A percentile compares a stretch with the other conserved stretches of the same genome.
phyloP scores from a whole-genome alignment of 2,797 vertebrate species.

The Myotis planiceps region DNA sequence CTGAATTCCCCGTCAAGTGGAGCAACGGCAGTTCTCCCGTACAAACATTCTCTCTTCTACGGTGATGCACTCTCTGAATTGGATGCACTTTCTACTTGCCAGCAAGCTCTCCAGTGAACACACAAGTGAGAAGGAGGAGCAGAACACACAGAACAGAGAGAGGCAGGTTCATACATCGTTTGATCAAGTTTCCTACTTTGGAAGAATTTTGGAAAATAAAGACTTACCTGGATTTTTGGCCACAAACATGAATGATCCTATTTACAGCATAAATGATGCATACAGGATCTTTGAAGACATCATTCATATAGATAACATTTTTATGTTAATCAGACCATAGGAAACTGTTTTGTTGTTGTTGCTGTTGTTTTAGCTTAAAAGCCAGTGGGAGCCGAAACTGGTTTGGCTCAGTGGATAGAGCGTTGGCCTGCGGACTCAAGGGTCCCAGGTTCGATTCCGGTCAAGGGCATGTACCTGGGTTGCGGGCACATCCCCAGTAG shows the following conservation, averaged over 20 bases:
- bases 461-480: no score
- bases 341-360: background rate
- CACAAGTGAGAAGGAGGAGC: background rate
- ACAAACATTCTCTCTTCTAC: background rate
- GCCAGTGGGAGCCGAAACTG: fast-evolving
- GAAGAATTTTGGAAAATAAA: constrained; percentile 5
- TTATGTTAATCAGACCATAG: background rate
- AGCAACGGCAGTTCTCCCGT: background rate
- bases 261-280: background rate
- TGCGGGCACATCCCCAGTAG: no score
- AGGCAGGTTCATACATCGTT: background rate
- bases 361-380: background rate
- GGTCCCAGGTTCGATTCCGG: no score
- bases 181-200: background rate
- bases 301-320: background rate
- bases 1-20: background rate
- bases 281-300: background rate
- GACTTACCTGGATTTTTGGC: background rate
- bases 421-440: no score
- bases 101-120: background rate
- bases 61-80: background rate
- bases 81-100: background rate
- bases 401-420: no score
- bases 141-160: background rate
- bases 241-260: background rate